Percentiles rank a stretch among this genome's conserved stretches.
phyloP scores from a whole-genome alignment of 2,113 vertebrate species.

The Chaetodon trifascialis region DNA sequence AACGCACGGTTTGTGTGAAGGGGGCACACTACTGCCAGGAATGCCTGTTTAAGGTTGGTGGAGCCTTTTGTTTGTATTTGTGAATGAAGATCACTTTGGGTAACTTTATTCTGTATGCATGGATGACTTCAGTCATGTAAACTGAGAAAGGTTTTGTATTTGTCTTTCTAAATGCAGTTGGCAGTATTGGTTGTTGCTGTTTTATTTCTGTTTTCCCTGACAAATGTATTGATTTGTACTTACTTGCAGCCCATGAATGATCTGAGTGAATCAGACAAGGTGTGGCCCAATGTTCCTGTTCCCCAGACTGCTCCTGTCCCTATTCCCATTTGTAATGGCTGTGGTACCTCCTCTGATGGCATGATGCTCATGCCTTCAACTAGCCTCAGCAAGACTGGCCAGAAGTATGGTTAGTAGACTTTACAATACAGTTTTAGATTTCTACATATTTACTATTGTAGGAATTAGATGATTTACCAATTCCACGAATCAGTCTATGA shows the following conservation, averaged over 20 bases:
- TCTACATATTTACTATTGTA: neutral
- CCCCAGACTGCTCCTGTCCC: slow-evolving; percentile 85
- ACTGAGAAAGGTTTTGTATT: neutral
- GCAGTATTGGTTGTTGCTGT: neutral
- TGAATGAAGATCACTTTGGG: slow-evolving; percentile 10
- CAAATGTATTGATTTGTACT: neutral
- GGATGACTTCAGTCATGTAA: neutral
- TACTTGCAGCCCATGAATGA: slow-evolving; percentile 87
- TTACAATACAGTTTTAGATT: neutral
- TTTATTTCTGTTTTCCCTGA: neutral
- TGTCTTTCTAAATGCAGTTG: neutral
- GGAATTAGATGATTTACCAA: too few species aligned
- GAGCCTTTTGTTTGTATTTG: slow-evolving; percentile 39
- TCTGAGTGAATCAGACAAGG: slow-evolving; percentile 87
- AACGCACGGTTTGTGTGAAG: slow-evolving; percentile 90
- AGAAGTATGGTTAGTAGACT: slow-evolving; percentile 90
- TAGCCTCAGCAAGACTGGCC: slow-evolving; percentile 87
- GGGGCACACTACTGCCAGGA: slow-evolving; percentile 93
- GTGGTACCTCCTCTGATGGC: slow-evolving; percentile 89
- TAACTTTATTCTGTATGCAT: neutral
- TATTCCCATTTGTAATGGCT: slow-evolving; percentile 94
- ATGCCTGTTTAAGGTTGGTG: slow-evolving; percentile 95
- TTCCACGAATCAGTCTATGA: too few species aligned
- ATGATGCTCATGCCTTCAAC: slow-evolving; percentile 84
- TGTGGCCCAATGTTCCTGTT: slow-evolving; percentile 91